Conservation (phyloP, 2,888 invertebrate genomes). For the Eristalis intricaria region DNA sequence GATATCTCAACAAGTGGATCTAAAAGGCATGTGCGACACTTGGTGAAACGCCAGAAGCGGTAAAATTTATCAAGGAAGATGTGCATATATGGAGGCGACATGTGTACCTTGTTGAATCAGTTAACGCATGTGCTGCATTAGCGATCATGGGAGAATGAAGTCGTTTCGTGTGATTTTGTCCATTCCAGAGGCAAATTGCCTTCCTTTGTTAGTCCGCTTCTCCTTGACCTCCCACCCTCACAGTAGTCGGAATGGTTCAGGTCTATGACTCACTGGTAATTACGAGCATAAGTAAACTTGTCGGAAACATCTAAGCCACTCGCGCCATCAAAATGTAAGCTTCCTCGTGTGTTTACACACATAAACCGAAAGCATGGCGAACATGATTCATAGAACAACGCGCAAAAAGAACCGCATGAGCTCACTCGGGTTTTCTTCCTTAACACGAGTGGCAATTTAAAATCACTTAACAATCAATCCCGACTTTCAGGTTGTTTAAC, state of each 20-base stretch:
- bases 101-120: background rate
- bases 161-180: too few relatives aligned
- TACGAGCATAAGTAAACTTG: background rate
- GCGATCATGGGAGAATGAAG: too few relatives aligned
- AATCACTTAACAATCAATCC: slow-evolving; percentile 61
- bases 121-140: too few relatives aligned
- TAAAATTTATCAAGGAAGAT: background rate
- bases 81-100: background rate
- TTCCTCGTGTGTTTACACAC: background rate
- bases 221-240: too few relatives aligned
- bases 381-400: slow-evolving; percentile 23
- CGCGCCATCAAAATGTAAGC: background rate
- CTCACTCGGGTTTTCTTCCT: slow-evolving; percentile 23
- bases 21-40: background rate
- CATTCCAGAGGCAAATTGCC: too few relatives aligned
- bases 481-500: slow-evolving; percentile 53
- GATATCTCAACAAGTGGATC: background rate
- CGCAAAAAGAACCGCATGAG: slow-evolving; percentile 37
- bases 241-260: background rate
- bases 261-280: background rate
- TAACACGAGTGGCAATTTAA: slow-evolving; percentile 46
- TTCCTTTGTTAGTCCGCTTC: too few relatives aligned
- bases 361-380: slow-evolving; percentile 26
- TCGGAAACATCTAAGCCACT: background rate
- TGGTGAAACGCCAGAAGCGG: background rate